Conservation (phyloP, 2,888 invertebrate species). For the Ariolimax columbianus region DNA sequence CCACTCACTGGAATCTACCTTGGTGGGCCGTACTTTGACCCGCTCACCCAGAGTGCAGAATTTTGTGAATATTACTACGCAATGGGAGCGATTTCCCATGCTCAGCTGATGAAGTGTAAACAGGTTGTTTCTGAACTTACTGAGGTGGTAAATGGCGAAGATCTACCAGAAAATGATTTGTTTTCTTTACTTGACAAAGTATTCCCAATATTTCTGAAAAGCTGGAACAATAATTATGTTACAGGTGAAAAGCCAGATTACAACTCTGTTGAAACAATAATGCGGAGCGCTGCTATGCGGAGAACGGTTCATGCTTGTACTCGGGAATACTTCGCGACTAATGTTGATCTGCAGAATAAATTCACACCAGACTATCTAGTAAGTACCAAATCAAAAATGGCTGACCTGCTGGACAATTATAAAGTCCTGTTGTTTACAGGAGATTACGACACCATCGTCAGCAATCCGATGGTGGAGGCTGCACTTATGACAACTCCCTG, state of each 20-base stretch:
- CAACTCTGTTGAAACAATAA: not conserved
- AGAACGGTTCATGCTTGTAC: not conserved
- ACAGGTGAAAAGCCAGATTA: not conserved
- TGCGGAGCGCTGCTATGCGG: not conserved
- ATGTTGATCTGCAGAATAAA: not conserved
- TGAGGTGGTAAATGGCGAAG: not conserved
- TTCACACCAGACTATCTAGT: not conserved
- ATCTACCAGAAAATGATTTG: not conserved
- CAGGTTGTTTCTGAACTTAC: not conserved
- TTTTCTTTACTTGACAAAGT: not conserved
- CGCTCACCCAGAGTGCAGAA: conserved; percentile 59
- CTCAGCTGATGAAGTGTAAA: conserved; percentile 5
- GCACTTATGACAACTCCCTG: conserved; percentile 29
- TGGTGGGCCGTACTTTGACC: conserved; percentile 76
- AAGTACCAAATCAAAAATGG: conserved; percentile 25
- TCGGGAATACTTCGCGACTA: too few species aligned
- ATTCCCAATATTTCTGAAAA: not conserved
- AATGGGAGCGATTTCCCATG: not conserved
- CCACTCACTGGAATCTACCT: conserved; percentile 74
- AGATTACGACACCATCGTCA: conserved; percentile 18
- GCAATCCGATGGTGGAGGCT: conserved; percentile 4
- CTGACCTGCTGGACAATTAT: conserved; percentile 27
- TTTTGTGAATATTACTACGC: conserved; percentile 5
- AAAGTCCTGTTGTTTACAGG: conserved; percentile 27
- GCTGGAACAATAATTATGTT: not conserved